phyloP scores from a whole-genome alignment of 1,140 invertebrate species.

The Acyrthosiphon pisum region DNA sequence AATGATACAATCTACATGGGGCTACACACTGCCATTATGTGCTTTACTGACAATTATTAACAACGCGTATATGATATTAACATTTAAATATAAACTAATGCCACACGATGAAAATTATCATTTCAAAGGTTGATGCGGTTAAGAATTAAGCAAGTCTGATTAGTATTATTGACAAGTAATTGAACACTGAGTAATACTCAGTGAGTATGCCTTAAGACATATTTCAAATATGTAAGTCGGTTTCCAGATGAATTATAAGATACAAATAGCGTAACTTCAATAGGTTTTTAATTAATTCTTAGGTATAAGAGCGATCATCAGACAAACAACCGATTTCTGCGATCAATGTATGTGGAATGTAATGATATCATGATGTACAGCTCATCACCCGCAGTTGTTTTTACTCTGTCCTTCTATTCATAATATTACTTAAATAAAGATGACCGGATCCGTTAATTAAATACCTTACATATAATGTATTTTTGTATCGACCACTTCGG shows the following conservation, averaged over 20 bases:
- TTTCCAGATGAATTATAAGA: constrained; percentile 7
- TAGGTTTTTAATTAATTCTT: constrained; percentile 38
- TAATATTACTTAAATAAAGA: constrained; percentile 8
- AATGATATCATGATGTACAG: constrained; percentile 4
- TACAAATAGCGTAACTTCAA: constrained; percentile 22
- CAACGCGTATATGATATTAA: not conserved
- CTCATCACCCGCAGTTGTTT: constrained; percentile 33
- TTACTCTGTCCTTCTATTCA: not conserved
- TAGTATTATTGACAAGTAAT: not conserved
- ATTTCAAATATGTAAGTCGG: not conserved
- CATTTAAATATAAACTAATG: not conserved
- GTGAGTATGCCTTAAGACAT: constrained; percentile 26
- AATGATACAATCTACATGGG: not conserved
- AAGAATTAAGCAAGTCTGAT: constrained; percentile 2
- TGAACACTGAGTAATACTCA: not conserved
- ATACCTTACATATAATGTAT: not conserved
- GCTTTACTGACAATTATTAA: not conserved
- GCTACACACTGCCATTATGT: too few species aligned
- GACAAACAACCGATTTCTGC: constrained; percentile 9
- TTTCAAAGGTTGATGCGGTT: not conserved
- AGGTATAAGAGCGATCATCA: not conserved
- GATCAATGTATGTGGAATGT: constrained; percentile 12
- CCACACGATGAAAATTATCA: not conserved
- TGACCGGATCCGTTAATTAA: constrained; percentile 34
- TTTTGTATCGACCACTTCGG: not conserved